Base-by-base conservation (phyloP, 2,113 vertebrate genomes). In the Hemibagrus wyckioides region DNA sequence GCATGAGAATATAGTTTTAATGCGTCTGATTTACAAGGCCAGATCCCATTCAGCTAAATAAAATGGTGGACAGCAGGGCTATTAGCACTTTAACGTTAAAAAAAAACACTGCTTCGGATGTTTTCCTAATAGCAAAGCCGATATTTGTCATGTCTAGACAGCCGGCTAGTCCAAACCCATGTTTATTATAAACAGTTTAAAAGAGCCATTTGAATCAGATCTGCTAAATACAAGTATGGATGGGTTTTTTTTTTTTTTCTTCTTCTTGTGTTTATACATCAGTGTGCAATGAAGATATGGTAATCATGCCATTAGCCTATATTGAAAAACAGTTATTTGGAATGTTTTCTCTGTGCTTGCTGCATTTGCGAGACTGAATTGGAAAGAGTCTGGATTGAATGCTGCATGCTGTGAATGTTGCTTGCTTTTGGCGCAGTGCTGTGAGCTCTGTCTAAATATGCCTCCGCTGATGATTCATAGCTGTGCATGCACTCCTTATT, bases 401-500 rank as follows among this genome's bases (percentile, higher is more conserved):
- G 48, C 63, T 83, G 88, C 88, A 86, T 89, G 87, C 83, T 56
- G 71, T 85, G 82, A 85, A 84, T 88, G 82, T 44, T 81, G 76
- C 75, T 44, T 71, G 85, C 59, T 56, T 54, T 69, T 56, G 57
- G 39, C 77, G 73, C 52, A 75, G 59, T 82, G 48, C 80, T 86
- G 73, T 77, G 50, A 80, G 76, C 57, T 50, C 69, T 82, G 84
- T 83, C 44, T 67, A 83, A 73, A 86, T 67, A 57, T 86, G 80
- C 39, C 59, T 87, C 44, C 23, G 30, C n/a, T 77, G 73, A 57
- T 86, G 36, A 79, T 83, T 82, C 57, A 83, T 83, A 56, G 33
- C 71, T 5, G 30, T 71, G 88, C 86, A 90, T 88, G 90, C 25
- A 67, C 54, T 84, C 86, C 75, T n/a, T 85, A 14, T 50, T 50